phyloP scores from a whole-genome alignment of 2,797 vertebrate species.

The Molossus alvarezi region DNA sequence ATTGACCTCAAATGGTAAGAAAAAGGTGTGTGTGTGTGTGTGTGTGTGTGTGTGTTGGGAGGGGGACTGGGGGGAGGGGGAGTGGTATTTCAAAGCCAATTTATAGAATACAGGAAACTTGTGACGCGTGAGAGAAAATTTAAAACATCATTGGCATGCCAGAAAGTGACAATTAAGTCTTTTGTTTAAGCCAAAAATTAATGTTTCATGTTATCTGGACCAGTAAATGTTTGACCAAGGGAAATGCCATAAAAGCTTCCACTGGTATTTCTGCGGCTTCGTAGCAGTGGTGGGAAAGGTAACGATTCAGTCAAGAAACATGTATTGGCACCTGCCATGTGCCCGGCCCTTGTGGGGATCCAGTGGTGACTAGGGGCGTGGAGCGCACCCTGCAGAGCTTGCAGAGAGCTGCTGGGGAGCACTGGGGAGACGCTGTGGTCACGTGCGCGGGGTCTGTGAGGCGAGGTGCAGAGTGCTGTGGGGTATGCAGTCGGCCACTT shows the following conservation, averaged over 20 bases:
- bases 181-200: background rate
- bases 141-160: background rate
- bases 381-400: background rate
- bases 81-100: background rate
- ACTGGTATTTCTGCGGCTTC: background rate
- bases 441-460: rapidly evolving
- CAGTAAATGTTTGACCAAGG: background rate
- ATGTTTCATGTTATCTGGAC: background rate
- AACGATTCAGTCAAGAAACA: background rate
- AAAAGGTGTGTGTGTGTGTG: background rate
- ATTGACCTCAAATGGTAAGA: background rate
- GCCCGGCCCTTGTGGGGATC: background rate
- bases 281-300: background rate
- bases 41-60: too few relatives aligned
- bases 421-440: background rate
- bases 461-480: background rate
- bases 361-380: rapidly evolving
- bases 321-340: background rate
- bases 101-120: background rate
- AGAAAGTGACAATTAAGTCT: background rate
- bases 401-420: background rate
- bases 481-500: too few relatives aligned
- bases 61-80: rapidly evolving
- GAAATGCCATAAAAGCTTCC: background rate
- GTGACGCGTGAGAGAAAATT: background rate